Conservation (phyloP, 1,140 invertebrate species). For the Mylabris phalerata region DNA sequence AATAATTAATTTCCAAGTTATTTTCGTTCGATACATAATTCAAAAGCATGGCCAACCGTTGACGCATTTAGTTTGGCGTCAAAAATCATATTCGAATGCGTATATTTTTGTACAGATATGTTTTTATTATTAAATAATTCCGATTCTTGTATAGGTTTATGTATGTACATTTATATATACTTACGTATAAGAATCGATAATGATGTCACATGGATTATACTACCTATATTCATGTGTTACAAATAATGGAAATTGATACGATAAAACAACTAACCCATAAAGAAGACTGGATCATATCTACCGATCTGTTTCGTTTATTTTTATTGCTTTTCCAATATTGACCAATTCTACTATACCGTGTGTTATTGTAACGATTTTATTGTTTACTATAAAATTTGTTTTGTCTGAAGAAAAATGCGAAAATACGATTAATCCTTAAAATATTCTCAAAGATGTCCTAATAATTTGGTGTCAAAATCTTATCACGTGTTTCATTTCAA, state of each 20-base stretch:
- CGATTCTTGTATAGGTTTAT: too few relatives aligned
- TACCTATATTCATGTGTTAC: too few relatives aligned
- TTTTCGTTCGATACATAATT: slow-evolving; percentile 23
- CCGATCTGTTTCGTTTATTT: not conserved
- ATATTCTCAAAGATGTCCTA: slow-evolving; percentile 10
- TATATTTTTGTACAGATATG: not conserved
- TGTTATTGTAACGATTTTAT: slow-evolving; percentile 11
- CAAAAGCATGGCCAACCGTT: slow-evolving; percentile 26
- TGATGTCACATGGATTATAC: too few relatives aligned
- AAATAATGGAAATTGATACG: too few relatives aligned
- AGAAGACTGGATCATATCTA: not conserved
- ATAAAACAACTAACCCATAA: not conserved
- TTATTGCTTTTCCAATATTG: slow-evolving; percentile 14
- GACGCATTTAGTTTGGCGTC: slow-evolving; percentile 18
- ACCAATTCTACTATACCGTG: slow-evolving; percentile 17
- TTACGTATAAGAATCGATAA: too few relatives aligned
- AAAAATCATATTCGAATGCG: too few relatives aligned
- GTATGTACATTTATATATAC: too few relatives aligned
- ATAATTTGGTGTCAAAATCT: slow-evolving; percentile 10
- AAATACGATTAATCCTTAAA: slow-evolving; percentile 1
- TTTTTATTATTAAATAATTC: not conserved
- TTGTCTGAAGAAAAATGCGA: too few relatives aligned
- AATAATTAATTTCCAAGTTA: slow-evolving; percentile 31
- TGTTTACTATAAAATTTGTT: not conserved
- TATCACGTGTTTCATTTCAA: slow-evolving; percentile 15